These are phyloP conservation scores for Bos indicus DNA, from an alignment of 2,113 vertebrate genomes.

Conservation along the genomic window DNA sequence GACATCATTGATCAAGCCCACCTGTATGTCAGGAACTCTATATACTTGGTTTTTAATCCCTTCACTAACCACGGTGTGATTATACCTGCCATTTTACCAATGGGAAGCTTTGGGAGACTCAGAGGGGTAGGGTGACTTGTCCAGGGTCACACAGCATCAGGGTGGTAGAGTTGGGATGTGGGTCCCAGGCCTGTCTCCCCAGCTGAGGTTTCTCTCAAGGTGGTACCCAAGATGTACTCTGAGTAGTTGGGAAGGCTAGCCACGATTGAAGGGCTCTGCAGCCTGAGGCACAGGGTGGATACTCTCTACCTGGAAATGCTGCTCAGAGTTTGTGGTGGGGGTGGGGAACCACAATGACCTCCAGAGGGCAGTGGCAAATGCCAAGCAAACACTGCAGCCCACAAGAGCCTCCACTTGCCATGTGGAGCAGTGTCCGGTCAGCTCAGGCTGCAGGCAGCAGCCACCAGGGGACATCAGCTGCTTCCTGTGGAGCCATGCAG, in stretches of 20 bases:
- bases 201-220: neutral
- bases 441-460: neutral
- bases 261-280: accelerated
- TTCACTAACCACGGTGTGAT: neutral
- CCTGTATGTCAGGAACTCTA: neutral
- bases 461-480: neutral
- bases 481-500: neutral
- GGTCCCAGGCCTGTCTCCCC: neutral
- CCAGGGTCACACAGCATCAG: neutral
- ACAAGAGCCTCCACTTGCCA: accelerated
- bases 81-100: neutral
- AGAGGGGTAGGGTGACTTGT: neutral
- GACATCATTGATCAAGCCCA: neutral
- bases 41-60: neutral
- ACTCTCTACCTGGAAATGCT: neutral
- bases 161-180: neutral
- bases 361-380: neutral
- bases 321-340: neutral
- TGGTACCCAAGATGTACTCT: neutral
- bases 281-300: neutral
- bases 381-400: neutral
- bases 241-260: accelerated
- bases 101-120: neutral
- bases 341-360: neutral
- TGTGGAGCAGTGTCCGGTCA: neutral